Evolutionary conservation across 1,140 invertebrate genomes (phyloP), one percentile per base, ranked within the genome.

Genomic region (Lineus longissimus): DNA sequence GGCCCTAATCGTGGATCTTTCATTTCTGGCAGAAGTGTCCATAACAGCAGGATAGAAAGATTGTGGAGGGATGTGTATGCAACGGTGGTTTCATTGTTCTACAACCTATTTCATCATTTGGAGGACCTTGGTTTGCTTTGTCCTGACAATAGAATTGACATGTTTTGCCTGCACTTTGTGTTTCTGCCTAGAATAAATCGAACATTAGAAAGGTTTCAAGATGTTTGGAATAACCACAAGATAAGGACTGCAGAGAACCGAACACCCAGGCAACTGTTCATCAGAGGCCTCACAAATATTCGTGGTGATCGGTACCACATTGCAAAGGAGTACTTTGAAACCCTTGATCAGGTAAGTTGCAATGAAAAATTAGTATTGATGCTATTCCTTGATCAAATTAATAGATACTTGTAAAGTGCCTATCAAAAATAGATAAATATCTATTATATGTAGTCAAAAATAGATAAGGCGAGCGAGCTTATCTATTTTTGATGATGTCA

Each of bases 1-100:
- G 27, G 59, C 43, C 29, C 31, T 4, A 43, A 61, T 23, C 19
- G 30, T n/a, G 56, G 41, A 7, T 41, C 30, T 7, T 51, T 51
- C 43, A 62, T 68, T 11, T 63, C 59, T 41, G 67, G 67, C 2
- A 41, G 45, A 27, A 54, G 40, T 54, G 61, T 68, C 1, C 67
- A 68, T 40, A 68, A 68, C 19, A 4, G 6, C 4, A 6, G 47
- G n/a, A 51, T 51, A 6, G 47, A 51, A n/a, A 51, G 47, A 51
- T 51, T 51, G 47, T 51, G 47, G 47, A 51, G 47, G 25, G 47
- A 51, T 27, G 47, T 51, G n/a, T 51, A 7, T 51, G n/a, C n/a
- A 4, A 27, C 19, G 9, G 47, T 51, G 6, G 9, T 51, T 51
- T 51, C 47, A 51, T 7, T 51, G 47, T 51, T 51, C 25, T 51